These are phyloP conservation scores for Halesus radiatus DNA, from an alignment of 1,140 invertebrate species.

Conservation along the genomic window DNA sequence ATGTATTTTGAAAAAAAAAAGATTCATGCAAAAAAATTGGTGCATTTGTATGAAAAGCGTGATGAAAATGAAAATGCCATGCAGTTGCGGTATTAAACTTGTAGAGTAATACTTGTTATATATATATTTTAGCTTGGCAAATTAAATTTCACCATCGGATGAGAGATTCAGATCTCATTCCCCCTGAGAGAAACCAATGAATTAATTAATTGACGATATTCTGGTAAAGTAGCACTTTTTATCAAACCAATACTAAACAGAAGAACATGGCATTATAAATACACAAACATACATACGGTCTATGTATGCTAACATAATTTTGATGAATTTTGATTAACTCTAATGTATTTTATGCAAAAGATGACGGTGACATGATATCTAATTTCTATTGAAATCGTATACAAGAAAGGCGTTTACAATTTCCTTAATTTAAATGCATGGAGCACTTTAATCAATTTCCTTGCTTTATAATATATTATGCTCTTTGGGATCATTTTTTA, in stretches of 20 bases:
- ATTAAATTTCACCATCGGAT: slow-evolving; percentile 51
- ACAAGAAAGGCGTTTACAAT: background rate
- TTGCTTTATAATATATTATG: no score
- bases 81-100: slow-evolving; percentile 19
- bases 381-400: background rate
- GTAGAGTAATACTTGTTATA: slow-evolving; percentile 7
- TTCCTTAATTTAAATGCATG: no score
- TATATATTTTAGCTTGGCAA: slow-evolving; percentile 47
- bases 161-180: slow-evolving; percentile 54
- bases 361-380: background rate
- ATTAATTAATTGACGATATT: slow-evolving; percentile 40
- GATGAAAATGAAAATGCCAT: slow-evolving; percentile 22
- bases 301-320: background rate
- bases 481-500: no score
- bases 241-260: slow-evolving; percentile 57
- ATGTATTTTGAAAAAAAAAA: background rate
- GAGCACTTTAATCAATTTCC: no score
- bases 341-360: background rate
- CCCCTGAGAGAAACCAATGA: slow-evolving; percentile 49
- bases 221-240: slow-evolving; percentile 54
- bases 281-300: slow-evolving; percentile 15
- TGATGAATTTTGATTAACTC: slow-evolving; percentile 18
- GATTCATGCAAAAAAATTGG: background rate
- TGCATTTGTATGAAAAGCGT: background rate
- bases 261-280: slow-evolving; percentile 54